Percentiles rank a stretch among this genome's conserved stretches.
Evolutionary conservation across 2,888 invertebrate genomes (phyloP).

Genomic region (Yponomeuta evonymella): DNA sequence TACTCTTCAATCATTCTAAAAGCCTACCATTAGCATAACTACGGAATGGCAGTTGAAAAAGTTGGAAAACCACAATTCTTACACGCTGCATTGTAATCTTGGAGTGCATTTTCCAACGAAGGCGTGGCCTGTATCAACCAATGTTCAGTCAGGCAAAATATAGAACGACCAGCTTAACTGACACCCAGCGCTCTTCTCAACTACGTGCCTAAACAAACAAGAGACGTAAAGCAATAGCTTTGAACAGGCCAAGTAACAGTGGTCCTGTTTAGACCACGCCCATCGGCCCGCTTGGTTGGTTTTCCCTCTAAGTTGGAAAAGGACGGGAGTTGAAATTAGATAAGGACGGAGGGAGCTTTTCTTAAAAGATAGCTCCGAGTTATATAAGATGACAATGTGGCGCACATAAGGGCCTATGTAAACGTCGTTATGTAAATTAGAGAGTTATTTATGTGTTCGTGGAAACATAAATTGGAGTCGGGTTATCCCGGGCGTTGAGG

Average conservation of each 20-base stretch:
- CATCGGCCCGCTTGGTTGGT: constrained; percentile 59
- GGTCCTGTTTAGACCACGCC: constrained; percentile 56
- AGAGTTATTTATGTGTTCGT: constrained; percentile 60
- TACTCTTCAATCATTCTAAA: constrained; percentile 28
- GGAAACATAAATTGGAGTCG: constrained; percentile 55
- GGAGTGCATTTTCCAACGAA: constrained; percentile 68
- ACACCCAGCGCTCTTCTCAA: constrained; percentile 36
- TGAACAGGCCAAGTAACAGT: constrained; percentile 43
- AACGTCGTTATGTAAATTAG: constrained; percentile 68
- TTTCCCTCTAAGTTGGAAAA: constrained; percentile 49
- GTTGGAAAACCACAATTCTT: constrained; percentile 41
- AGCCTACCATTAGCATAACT: background rate
- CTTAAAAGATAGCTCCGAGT: constrained; percentile 69
- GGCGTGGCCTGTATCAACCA: constrained; percentile 72
- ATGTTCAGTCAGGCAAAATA: constrained; percentile 75
- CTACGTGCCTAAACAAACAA: constrained; percentile 24
- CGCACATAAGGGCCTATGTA: constrained; percentile 56
- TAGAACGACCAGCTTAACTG: constrained; percentile 50
- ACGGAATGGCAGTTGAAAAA: background rate
- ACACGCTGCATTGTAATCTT: constrained; percentile 68
- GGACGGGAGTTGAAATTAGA: constrained; percentile 55
- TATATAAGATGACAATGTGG: constrained; percentile 60
- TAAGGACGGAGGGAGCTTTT: constrained; percentile 48
- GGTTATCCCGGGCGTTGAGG: constrained; percentile 20
- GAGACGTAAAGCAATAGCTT: constrained; percentile 42